Percentiles rank a stretch among this genome's conserved stretches.
Evolutionary conservation across 64 coral and sea anemone species (phyloP).

Genomic region (Astreopora myriophthalma): DNA sequence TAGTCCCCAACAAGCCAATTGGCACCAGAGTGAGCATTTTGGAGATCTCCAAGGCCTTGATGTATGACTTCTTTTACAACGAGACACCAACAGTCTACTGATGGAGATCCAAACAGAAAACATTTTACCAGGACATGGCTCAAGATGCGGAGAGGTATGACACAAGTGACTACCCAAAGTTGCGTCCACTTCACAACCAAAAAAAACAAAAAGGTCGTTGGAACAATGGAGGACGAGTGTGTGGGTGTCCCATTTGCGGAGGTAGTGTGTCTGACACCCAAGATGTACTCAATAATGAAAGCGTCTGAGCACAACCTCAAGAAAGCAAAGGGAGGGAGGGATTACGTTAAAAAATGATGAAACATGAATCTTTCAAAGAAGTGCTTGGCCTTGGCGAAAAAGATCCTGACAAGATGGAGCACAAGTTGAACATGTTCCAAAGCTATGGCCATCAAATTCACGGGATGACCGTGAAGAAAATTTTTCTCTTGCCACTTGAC

Average conservation of each 20-base stretch:
- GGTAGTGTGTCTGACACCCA: neutral
- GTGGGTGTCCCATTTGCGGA: too few species aligned
- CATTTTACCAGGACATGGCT: neutral
- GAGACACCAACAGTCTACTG: constrained; percentile 29
- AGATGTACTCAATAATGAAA: too few species aligned
- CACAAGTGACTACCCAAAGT: neutral
- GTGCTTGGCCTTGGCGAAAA: too few species aligned
- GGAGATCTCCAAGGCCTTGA: neutral
- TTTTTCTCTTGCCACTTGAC: neutral
- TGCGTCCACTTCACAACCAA: neutral
- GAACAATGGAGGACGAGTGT: neutral
- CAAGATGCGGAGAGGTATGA: neutral
- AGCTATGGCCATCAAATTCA: neutral
- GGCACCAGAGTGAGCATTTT: neutral
- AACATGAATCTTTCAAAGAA: too few species aligned
- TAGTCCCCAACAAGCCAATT: neutral
- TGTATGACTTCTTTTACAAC: neutral
- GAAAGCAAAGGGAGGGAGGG: neutral
- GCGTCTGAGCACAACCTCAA: too few species aligned
- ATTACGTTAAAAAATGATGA: neutral
- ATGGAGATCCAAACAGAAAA: constrained; percentile 1
- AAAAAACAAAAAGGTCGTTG: constrained; percentile 19
- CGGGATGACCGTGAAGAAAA: neutral
- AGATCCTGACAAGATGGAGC: too few species aligned
- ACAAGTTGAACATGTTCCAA: neutral